A percentile compares a stretch with the other conserved stretches of the same genome.
phyloP scores from a whole-genome alignment of 2,888 invertebrate species.

The Sthenelais limicola region DNA sequence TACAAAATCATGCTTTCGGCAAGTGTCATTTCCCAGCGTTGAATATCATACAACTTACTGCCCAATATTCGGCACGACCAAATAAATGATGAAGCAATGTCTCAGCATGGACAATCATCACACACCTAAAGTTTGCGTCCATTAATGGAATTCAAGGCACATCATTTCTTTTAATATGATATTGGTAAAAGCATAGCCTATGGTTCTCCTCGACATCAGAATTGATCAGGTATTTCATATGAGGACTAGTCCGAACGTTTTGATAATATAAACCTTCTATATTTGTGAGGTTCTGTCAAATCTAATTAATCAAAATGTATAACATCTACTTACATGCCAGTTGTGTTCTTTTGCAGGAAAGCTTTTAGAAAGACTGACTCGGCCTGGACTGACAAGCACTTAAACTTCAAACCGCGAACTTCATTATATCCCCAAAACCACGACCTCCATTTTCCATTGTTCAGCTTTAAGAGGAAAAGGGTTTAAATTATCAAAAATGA shows the following conservation, averaged over 20 bases:
- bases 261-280: no score
- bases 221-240: no score
- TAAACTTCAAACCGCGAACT: slow-evolving; percentile 78
- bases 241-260: no score
- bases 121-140: no score
- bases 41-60: slow-evolving; percentile 54
- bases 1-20: no score
- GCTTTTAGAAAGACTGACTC: slow-evolving; percentile 68
- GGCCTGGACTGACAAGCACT: slow-evolving; percentile 90
- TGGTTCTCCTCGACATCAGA: no score
- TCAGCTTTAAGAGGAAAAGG: neutral
- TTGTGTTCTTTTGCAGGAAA: slow-evolving; percentile 75
- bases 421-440: slow-evolving; percentile 83
- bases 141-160: no score
- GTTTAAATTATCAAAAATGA: neutral
- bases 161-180: no score
- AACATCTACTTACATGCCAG: slow-evolving; percentile 46
- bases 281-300: no score
- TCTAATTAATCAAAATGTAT: neutral
- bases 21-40: no score
- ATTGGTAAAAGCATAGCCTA: no score
- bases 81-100: slow-evolving; percentile 77
- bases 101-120: slow-evolving; percentile 68
- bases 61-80: slow-evolving; percentile 76
- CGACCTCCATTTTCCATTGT: slow-evolving; percentile 69